A percentile compares a stretch with the other conserved stretches of the same genome.
Evolutionary conservation across 2,888 invertebrate genomes (phyloP).

Genomic region (Synergus itoensis): DNA sequence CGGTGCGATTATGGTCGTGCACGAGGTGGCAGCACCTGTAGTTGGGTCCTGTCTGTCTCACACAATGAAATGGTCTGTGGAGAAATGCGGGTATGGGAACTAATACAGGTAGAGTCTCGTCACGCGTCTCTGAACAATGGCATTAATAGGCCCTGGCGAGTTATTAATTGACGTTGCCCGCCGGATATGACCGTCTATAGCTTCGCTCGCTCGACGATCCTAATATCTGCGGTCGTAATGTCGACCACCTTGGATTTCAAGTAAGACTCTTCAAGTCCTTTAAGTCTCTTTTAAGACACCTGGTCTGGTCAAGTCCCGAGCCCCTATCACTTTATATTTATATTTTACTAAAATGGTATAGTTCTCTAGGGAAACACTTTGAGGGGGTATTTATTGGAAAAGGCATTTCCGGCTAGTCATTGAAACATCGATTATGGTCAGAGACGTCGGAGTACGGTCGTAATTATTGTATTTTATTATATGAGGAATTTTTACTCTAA

Average conservation of each 20-base stretch:
- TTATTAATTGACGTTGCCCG: constrained; percentile 77
- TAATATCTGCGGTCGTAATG: constrained; percentile 66
- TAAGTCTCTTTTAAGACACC: constrained; percentile 19
- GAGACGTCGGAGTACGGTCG: background rate
- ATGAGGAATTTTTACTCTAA: too few species aligned
- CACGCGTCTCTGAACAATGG: constrained; percentile 78
- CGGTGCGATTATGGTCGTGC: constrained; percentile 65
- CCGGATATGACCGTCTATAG: constrained; percentile 77
- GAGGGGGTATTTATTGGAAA: background rate
- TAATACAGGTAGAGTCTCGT: constrained; percentile 67
- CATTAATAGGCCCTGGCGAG: constrained; percentile 77
- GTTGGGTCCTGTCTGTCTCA: constrained; percentile 62
- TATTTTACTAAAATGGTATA: background rate
- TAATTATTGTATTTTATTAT: too few species aligned
- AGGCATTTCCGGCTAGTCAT: background rate
- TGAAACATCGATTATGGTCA: background rate
- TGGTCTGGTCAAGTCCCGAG: background rate
- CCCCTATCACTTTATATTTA: constrained; percentile 8
- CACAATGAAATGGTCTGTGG: constrained; percentile 57
- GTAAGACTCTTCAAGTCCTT: constrained; percentile 12
- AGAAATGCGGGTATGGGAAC: constrained; percentile 48
- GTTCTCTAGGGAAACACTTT: background rate
- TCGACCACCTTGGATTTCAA: constrained; percentile 59
- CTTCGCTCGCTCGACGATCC: constrained; percentile 67
- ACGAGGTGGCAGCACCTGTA: constrained; percentile 72